Evolutionary conservation across 2,888 invertebrate species (phyloP).

Genomic region (Didymodactylos carnosus): DNA sequence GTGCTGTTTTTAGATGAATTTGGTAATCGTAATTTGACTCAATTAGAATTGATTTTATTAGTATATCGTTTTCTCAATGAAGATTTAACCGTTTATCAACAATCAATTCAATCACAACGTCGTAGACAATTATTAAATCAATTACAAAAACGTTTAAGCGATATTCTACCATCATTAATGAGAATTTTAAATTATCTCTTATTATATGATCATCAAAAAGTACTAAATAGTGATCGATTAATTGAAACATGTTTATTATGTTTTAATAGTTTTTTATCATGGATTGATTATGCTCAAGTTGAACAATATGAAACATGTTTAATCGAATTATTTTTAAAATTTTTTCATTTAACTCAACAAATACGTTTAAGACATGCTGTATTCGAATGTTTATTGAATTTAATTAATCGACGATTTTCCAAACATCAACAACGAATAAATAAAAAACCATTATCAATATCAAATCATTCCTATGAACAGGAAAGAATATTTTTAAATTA

Average conservation of each 20-base stretch:
- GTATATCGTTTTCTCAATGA: neutral
- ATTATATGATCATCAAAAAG: neutral
- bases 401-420: neutral
- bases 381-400: neutral
- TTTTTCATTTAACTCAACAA: neutral
- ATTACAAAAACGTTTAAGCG: conserved; percentile 1
- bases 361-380: neutral
- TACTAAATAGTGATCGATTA: no score
- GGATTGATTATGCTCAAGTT: neutral
- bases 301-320: neutral
- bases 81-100: neutral
- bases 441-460: neutral
- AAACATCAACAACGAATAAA: no score
- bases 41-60: neutral
- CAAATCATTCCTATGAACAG: neutral
- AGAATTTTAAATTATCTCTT: neutral
- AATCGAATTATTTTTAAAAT: neutral
- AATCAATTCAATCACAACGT: neutral
- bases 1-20: neutral
- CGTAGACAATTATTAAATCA: neutral
- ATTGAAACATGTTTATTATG: neutral
- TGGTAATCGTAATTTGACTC: neutral
- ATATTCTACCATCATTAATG: neutral
- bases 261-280: neutral
- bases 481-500: neutral